Base-by-base conservation (phyloP, 1,140 invertebrate species). In the Temnothorax curvispinosus region DNA sequence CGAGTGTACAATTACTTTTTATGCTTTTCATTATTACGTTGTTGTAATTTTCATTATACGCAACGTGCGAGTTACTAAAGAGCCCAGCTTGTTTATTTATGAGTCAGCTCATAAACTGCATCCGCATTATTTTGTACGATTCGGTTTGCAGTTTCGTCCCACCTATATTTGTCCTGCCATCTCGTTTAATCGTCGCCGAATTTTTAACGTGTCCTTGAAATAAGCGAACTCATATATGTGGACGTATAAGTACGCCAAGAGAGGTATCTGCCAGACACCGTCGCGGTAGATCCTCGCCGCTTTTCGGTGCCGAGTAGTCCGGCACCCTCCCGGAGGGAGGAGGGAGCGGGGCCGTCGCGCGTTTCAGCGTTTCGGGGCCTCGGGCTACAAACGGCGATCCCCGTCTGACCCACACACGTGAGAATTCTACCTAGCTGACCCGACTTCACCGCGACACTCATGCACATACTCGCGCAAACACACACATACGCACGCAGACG, bases 361-460 rank as follows among this genome's bases (percentile, higher is more conserved):
- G 80, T 77, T 86, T 86, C 74, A 87, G 38, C 32, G 52, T 86
- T 81, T 88, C 64, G 58, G 58, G 62, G 88, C 91, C 88, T 44
- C 38, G 67, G 82, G 90, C 90, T 88, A 85, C 81, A 87, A 89
- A 89, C 85, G 54, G 47, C 71, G 72, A 87, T 91, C 13, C 87
- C 52, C 89, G 38, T 82, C 82, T 84, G 90, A 91, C 86, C 72
- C 71, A 90, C 56, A 86, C 89, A 85, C 64, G 77, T 58, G 60
- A 88, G 75, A 88, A 89, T 90, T 86, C 88, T 84, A 86, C 58
- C 88, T 86, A 88, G 89, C 76, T 85, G 91, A 91, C 85, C 84
- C 62, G 88, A 80, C 85, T 90, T 67, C 11, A 56, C 27, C n/a
- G 65, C 50, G 60, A 85, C 88, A 87, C 85, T 87, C 60, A 86